Conservation (phyloP, 2,797 vertebrate genomes). For the Cossypha heuglini region DNA sequence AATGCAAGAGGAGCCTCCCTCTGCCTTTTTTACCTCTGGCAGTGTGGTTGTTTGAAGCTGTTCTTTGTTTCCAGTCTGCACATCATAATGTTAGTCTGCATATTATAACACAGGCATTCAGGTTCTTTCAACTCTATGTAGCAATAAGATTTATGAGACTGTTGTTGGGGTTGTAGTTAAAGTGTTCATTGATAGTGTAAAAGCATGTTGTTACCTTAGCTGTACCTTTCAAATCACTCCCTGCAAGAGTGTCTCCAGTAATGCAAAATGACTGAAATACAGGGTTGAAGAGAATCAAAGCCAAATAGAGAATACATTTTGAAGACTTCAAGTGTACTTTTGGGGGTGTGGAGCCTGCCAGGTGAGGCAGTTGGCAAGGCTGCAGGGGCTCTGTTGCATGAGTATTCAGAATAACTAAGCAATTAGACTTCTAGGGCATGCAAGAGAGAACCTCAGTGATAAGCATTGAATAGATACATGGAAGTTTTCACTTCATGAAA, state of each 20-base stretch:
- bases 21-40: conserved; percentile 1
- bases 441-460: background rate
- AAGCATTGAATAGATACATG: background rate
- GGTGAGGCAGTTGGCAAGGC: background rate
- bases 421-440: background rate
- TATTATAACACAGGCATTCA: background rate
- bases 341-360: background rate
- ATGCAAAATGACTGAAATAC: background rate
- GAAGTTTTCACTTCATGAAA: background rate
- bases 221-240: background rate
- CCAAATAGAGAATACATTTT: background rate
- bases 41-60: conserved; percentile 23
- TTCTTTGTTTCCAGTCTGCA: conserved; percentile 42
- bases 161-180: background rate
- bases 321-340: background rate
- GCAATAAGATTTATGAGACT: conserved; percentile 15
- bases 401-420: background rate
- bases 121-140: background rate
- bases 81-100: conserved; percentile 3
- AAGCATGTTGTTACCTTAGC: background rate
- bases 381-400: background rate
- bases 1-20: conserved; percentile 17
- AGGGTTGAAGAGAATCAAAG: background rate
- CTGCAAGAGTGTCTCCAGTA: background rate
- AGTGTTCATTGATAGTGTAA: background rate